Evolutionary conservation across 2,797 vertebrate genomes (phyloP), one percentile per base, ranked within the genome.

Genomic region (Psittacula derbiana): DNA sequence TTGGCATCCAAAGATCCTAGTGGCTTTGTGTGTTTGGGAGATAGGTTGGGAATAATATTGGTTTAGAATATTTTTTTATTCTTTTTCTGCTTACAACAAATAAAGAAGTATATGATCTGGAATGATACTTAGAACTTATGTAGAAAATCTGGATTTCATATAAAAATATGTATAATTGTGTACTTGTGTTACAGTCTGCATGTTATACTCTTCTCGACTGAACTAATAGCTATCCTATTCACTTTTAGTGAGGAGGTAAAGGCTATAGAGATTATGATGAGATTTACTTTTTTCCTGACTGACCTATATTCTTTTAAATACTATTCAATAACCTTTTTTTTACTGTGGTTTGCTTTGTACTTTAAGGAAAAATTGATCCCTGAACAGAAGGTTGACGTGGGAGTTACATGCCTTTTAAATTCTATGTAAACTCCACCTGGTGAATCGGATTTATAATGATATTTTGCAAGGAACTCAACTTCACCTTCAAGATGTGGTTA

Each of bases 311-410:
- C 72, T 84, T 94, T 93, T 78, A 75, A 94, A 91, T 81, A 81
- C 69, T 91, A 27, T 52, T 72, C 60, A 65, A 62, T 96, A 94
- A 94, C 93, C 93, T 93, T 97, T 96, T 50, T 93, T 92, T 92
- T 80, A 41, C 46, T 57, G 75, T 61, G 49, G 69, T 90, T 96
- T 86, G 55, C 76, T 92, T 95, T 94, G 85, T 66, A 50, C 21
- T 15, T 88, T 79, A 86, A 91, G 30, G 40, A n/a, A 86, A 93
- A 89, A 86, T 83, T 94, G 79, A 91, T 91, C 81, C 46, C 87
- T 47, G 84, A 90, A 55, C 47, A 84, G 76, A 65, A 92, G 84
- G 92, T 70, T 88, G 73, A 91, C 10, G 23, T 70, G 86, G 65
- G 66, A 69, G 38, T 86, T 90, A 38, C 17, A 30, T 65, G 41